Evolutionary conservation across 2,888 invertebrate species (phyloP).

Genomic region (Congeria kusceri): DNA sequence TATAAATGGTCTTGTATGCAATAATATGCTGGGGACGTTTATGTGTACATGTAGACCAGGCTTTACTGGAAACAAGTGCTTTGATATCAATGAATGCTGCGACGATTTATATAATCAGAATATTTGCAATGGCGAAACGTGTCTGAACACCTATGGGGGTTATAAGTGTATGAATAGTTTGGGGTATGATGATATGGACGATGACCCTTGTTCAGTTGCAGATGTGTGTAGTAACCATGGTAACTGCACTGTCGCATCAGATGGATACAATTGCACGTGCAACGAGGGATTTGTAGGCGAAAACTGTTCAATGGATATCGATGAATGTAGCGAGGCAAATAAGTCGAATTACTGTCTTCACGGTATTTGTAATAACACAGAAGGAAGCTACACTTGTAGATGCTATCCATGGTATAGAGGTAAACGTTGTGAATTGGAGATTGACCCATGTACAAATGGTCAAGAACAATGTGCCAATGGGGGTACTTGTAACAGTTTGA

Average conservation of each 20-base stretch:
- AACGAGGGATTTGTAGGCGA: background rate
- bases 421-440: slow-evolving; percentile 32
- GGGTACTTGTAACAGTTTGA: slow-evolving; percentile 11
- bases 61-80: slow-evolving; percentile 29
- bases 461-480: background rate
- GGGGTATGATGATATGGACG: background rate
- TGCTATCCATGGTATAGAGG: slow-evolving; percentile 37
- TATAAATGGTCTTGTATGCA: slow-evolving; percentile 2
- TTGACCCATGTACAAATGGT: slow-evolving; percentile 9
- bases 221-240: no score
- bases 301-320: slow-evolving; percentile 9
- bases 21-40: background rate
- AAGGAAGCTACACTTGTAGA: slow-evolving; percentile 31
- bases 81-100: no score
- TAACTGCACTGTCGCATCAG: no score
- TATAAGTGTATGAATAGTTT: slow-evolving; percentile 21
- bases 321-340: no score
- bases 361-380: slow-evolving; percentile 37
- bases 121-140: slow-evolving; percentile 23
- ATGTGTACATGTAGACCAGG: slow-evolving; percentile 25
- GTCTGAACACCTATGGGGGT: slow-evolving; percentile 14
- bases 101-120: background rate
- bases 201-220: no score
- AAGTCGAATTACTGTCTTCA: slow-evolving; percentile 28
- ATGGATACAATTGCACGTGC: no score